Conservation (phyloP, 2,888 invertebrate species). For the Schizaphis graminum region DNA sequence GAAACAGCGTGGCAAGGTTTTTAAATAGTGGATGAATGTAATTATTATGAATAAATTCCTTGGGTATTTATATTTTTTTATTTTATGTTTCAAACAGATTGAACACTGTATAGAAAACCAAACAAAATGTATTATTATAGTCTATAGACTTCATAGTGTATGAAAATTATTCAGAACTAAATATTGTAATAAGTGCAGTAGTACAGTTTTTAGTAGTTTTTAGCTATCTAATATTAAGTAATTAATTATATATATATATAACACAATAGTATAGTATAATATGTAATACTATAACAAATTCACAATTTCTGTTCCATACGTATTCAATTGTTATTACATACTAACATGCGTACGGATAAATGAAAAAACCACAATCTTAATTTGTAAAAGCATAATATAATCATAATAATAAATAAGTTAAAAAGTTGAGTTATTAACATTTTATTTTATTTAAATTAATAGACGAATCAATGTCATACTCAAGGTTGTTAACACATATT, state of each 20-base stretch:
- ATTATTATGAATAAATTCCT: not conserved
- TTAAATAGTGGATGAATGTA: not conserved
- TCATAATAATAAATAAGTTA: not conserved
- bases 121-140: not conserved
- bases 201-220: not conserved
- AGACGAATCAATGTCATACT: constrained; percentile 40
- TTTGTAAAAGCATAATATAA: not conserved
- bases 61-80: not conserved
- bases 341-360: not conserved
- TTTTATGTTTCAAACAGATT: not conserved
- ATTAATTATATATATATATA: not conserved
- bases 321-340: not conserved
- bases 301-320: not conserved
- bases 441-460: not conserved
- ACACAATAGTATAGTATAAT: not conserved
- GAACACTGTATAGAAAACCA: not conserved
- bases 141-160: not conserved
- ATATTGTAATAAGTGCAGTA: not conserved
- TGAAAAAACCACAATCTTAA: not conserved
- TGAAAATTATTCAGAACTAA: not conserved
- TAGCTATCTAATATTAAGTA: not conserved
- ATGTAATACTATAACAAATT: not conserved
- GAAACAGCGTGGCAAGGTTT: not conserved
- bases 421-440: not conserved
- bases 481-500: not conserved